Base-by-base conservation (phyloP, 2,113 vertebrate genomes). In the Caracal caracal region DNA sequence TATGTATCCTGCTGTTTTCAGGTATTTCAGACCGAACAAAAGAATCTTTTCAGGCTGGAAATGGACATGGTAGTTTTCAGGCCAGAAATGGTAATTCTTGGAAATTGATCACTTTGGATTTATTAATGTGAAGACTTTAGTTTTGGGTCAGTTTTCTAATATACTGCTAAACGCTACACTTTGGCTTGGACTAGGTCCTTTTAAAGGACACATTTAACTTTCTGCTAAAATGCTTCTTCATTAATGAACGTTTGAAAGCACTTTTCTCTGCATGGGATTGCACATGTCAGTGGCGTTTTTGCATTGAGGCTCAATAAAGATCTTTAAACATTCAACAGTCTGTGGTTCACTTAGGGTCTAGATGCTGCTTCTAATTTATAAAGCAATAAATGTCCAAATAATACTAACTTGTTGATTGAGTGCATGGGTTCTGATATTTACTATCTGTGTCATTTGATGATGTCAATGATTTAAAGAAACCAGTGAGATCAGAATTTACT, bases 31-130 rank as follows among this genome's bases (percentile, higher is more conserved):
- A 96, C 86, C 65, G 97, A 97, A 93, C 97, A 96, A 96, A 97
- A 97, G 97, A 95, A 96, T 96, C 97, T 97, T 97, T 97, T 96
- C 96, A 97, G 96, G 97, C 97, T 96, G 97, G 97, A 97, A 97
- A 97, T 95, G 98, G 97, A 98, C 97, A 91, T 97, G 97, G 97
- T 97, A 97, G 94, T 98, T 97, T 97, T 98, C 97, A 98, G 97
- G 96, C 93, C 96, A 97, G 93, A 98, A 97, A 97, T 98, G 97
- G 97, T 98, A 96, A 96, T 96, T 96, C 84, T 97, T 96, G 88
- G 96, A 98, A 96, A 95, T 76, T 94, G 96, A 95, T 95, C 89
- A 94, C 86, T 96, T 97, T 91, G 94, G 30, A 93, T 89, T 94
- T 95, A 78, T 96, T 90, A 85, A 95, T 86, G 90, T 95, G 85